phyloP scores from a whole-genome alignment of 2,113 vertebrate genomes.

The Sclerurus mexicanus region DNA sequence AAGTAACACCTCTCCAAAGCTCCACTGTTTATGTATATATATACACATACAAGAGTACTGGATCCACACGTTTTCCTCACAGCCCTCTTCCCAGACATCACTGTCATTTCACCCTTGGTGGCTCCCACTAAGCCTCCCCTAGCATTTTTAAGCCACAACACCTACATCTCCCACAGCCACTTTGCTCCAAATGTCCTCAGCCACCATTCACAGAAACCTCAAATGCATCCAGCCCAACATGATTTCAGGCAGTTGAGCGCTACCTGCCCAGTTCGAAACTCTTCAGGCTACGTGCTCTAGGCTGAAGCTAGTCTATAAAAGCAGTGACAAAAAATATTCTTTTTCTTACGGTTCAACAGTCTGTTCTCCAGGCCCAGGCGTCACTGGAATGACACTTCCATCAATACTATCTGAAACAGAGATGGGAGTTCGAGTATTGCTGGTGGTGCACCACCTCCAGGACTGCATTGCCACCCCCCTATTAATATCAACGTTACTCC shows the following conservation, averaged over 20 bases:
- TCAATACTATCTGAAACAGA: slow-evolving; percentile 79
- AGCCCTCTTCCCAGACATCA: background rate
- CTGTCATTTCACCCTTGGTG: background rate
- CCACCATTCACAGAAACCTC: background rate
- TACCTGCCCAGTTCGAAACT: background rate
- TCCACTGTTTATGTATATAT: background rate
- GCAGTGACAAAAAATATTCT: background rate
- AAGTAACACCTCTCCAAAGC: background rate
- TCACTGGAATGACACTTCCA: slow-evolving; percentile 70
- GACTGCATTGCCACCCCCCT: background rate
- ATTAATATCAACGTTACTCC: background rate
- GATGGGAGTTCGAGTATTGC: background rate
- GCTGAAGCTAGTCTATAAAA: background rate
- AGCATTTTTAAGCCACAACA: background rate
- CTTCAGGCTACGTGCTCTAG: background rate
- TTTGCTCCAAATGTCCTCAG: background rate
- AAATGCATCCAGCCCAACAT: background rate
- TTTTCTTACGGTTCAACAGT: slow-evolving; percentile 87
- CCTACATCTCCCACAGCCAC: background rate
- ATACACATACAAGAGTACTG: background rate
- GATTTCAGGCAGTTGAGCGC: background rate
- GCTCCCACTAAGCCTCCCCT: background rate
- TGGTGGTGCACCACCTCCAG: background rate
- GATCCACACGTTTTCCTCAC: background rate
- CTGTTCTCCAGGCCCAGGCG: slow-evolving; percentile 78